phyloP scores from a whole-genome alignment of 2,797 vertebrate genomes.

The Podarcis lilfordi region DNA sequence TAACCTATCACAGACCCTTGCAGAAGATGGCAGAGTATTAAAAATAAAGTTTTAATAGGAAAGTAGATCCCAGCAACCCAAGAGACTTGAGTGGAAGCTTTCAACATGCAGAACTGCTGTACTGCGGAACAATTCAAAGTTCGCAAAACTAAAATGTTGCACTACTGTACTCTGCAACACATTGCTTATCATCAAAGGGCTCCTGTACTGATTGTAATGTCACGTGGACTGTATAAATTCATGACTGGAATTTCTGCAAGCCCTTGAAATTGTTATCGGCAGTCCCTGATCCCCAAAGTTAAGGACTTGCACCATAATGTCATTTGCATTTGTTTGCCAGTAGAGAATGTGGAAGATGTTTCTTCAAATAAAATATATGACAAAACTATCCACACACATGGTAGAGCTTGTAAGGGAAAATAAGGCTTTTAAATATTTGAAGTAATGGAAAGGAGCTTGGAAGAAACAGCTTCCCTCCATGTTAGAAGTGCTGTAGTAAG shows the following conservation, averaged over 20 bases:
- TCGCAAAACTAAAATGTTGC: not conserved
- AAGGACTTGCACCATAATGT: constrained; percentile 1
- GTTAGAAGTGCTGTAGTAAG: constrained; percentile 22
- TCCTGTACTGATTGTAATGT: not conserved
- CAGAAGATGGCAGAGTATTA: not conserved
- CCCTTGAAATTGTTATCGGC: constrained; percentile 35
- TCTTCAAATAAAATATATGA: not conserved
- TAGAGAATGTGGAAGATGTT: constrained; percentile 13
- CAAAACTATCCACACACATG: not conserved
- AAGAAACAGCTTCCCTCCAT: constrained; percentile 3
- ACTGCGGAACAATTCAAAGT: not conserved
- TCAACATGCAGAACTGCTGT: not conserved
- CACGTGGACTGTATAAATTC: constrained; percentile 6
- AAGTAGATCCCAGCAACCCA: not conserved
- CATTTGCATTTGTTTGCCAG: not conserved
- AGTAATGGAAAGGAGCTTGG: constrained; percentile 2
- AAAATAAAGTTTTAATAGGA: not conserved
- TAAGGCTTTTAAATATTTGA: constrained; percentile 30
- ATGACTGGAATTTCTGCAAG: not conserved
- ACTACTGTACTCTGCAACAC: not conserved
- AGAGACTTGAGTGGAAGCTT: not conserved
- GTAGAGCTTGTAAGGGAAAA: constrained; percentile 13
- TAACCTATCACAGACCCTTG: not conserved
- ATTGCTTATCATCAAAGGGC: not conserved
- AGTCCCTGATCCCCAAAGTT: not conserved